Conservation (phyloP, 2,113 vertebrate species). For the Takifugu flavidus region DNA sequence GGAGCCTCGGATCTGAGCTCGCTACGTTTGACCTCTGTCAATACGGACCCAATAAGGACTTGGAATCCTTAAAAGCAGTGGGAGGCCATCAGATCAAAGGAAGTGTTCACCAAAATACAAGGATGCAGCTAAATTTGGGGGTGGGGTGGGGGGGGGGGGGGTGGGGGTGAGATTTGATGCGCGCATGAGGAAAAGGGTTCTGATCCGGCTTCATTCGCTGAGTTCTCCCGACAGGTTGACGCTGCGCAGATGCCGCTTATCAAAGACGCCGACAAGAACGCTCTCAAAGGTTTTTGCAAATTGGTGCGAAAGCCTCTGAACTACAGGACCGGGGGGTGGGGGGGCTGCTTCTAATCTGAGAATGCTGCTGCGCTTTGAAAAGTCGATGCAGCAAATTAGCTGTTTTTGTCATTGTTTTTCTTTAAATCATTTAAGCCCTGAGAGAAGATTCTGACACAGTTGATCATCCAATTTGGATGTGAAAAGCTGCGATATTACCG, state of each 20-base stretch:
- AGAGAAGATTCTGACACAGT: conserved; percentile 46
- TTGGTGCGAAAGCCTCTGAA: conserved; percentile 24
- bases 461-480: conserved; percentile 55
- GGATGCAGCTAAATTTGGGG: no score
- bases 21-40: no score
- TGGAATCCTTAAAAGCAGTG: no score
- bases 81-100: no score
- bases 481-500: conserved; percentile 42
- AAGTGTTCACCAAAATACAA: no score
- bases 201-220: not conserved
- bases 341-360: conserved; percentile 50
- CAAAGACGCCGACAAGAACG: conserved; percentile 3
- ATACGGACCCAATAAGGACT: no score
- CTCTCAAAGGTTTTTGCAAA: conserved; percentile 40
- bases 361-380: conserved; percentile 54
- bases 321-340: not conserved
- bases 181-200: no score
- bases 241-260: conserved; percentile 17
- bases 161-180: no score
- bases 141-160: no score
- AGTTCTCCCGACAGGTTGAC: conserved; percentile 13
- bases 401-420: conserved; percentile 11
- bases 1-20: no score
- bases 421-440: conserved; percentile 56
- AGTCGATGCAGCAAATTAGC: conserved; percentile 45